A percentile compares a stretch with the other conserved stretches of the same genome.
These are phyloP conservation scores for Phalacrocorax aristotelis DNA, from an alignment of 2,113 vertebrate species.

Conservation along the genomic window DNA sequence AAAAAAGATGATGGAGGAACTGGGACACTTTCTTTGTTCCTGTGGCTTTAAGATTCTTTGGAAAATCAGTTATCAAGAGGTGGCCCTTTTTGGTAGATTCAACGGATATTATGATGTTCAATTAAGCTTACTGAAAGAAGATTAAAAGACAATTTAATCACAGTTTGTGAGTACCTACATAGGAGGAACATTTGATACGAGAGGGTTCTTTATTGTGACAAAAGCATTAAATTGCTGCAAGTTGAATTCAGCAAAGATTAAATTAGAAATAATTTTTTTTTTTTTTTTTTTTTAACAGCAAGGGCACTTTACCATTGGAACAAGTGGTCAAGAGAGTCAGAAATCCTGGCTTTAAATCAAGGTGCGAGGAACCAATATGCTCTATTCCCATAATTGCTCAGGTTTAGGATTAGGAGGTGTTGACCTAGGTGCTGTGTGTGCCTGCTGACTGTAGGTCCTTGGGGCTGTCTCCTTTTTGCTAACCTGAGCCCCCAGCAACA, in stretches of 20 bases:
- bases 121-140: constrained; percentile 9
- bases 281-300: neutral
- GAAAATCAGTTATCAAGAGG: neutral
- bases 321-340: neutral
- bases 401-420: neutral
- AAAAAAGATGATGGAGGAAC: neutral
- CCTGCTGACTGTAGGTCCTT: neutral
- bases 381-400: neutral
- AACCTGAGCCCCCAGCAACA: neutral
- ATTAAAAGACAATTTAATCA: constrained; percentile 41
- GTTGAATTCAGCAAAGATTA: neutral
- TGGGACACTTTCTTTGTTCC: neutral
- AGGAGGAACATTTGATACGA: constrained; percentile 9
- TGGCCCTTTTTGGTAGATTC: neutral
- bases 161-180: neutral
- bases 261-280: neutral
- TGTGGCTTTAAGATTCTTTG: neutral
- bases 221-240: neutral
- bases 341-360: neutral
- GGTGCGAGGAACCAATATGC: neutral
- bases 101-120: neutral
- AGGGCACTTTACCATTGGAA: neutral
- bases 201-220: neutral
- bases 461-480: neutral
- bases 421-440: neutral